Evolutionary conservation across 2,797 vertebrate genomes (phyloP).

Genomic region (Smutsia temminckii): DNA sequence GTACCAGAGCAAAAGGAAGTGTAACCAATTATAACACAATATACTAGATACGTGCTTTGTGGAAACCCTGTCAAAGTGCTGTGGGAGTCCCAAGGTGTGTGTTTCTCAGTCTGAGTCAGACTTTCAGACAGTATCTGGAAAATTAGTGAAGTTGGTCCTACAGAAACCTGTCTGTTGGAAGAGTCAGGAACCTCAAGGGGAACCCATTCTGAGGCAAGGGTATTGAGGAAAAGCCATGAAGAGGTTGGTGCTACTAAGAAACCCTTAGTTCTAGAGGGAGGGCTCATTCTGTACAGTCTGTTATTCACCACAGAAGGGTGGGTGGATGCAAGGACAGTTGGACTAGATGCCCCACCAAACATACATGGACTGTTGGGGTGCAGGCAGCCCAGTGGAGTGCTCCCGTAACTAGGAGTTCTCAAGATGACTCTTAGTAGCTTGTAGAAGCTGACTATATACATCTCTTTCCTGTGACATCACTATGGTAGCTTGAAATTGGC

Average conservation of each 20-base stretch:
- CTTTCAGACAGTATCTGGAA: not conserved
- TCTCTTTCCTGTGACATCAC: not conserved
- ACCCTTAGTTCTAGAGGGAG: not conserved
- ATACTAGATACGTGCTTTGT: not conserved
- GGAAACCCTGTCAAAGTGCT: accelerated
- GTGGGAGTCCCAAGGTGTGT: not conserved
- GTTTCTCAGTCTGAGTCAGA: not conserved
- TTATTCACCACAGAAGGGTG: not conserved
- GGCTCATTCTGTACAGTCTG: not conserved
- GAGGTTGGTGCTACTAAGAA: not conserved
- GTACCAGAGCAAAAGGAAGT: not conserved
- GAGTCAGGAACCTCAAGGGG: not conserved
- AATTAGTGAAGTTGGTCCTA: not conserved
- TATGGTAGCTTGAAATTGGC: not conserved
- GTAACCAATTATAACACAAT: not conserved
- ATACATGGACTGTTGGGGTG: accelerated
- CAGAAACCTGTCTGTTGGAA: not conserved
- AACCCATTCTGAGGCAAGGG: not conserved
- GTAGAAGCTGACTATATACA: not conserved
- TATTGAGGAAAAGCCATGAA: not conserved
- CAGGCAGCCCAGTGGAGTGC: not conserved
- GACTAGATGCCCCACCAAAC: not conserved
- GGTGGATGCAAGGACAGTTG: not conserved
- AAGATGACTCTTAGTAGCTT: not conserved
- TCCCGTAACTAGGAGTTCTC: not conserved